Evolutionary conservation across 2,888 invertebrate genomes (phyloP).

Genomic region (Cephus pulcher): DNA sequence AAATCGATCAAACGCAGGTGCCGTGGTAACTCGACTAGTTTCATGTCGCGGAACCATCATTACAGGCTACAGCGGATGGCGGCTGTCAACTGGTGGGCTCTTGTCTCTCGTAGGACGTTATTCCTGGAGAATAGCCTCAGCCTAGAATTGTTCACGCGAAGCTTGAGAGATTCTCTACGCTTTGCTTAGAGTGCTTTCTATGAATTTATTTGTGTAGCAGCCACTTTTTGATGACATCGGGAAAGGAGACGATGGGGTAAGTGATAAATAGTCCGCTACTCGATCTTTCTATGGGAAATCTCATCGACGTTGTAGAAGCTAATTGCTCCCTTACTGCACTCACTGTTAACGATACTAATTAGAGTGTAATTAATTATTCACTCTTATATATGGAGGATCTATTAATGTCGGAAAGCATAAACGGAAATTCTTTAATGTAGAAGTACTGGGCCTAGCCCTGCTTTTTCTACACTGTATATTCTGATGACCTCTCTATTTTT

Average conservation of each 20-base stretch:
- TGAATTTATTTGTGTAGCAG: conserved; percentile 48
- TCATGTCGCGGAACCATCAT: conserved; percentile 51
- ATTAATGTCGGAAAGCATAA: background rate
- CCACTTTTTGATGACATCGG: conserved; percentile 75
- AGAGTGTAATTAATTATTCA: background rate
- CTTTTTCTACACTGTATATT: background rate
- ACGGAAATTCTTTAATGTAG: background rate
- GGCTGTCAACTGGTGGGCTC: conserved; percentile 58
- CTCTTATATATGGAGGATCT: background rate
- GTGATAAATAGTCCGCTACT: conserved; percentile 49
- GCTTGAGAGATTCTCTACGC: conserved; percentile 17
- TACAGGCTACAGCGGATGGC: conserved; percentile 47
- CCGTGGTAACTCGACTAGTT: conserved; percentile 45
- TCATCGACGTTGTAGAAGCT: background rate
- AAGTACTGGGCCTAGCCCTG: background rate
- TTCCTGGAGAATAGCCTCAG: background rate
- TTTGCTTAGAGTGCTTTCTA: conserved; percentile 37
- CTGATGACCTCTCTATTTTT: background rate
- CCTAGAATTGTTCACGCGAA: conserved; percentile 14
- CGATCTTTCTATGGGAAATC: conserved; percentile 19
- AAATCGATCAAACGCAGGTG: conserved; percentile 57
- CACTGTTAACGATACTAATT: background rate
- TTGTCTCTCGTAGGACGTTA: conserved; percentile 28
- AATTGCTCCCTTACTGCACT: background rate
- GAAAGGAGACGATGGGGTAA: conserved; percentile 87